Base-by-base conservation (phyloP, 1,140 invertebrate genomes). In the Bombus waltoni region DNA sequence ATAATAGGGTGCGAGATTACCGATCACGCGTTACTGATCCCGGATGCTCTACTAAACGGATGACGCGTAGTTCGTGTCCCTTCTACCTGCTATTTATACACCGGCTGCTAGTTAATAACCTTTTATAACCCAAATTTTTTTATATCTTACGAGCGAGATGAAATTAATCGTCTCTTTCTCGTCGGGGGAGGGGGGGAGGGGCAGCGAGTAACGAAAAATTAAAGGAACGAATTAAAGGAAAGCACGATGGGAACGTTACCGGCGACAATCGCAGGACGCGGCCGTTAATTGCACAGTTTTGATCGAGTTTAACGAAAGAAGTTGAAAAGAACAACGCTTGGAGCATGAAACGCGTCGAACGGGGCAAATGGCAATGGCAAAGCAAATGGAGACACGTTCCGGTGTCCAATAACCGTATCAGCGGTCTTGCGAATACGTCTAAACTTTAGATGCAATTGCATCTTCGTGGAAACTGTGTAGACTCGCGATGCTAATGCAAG, bases 1-100 rank as follows among this genome's bases (percentile, higher is more conserved):
- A 85, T 62, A 80, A 85, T 32, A 47, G 83, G 76, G 76, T 80
- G 70, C 83, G 44, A 85, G 78, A 85, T 71, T 78, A 78, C 47
- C 65, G 82, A 84, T 81, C 83, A 85, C 83, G 83, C 77, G 44
- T 85, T 85, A 81, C 83, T 81, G 83, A 85, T 85, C 83, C 77
- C 83, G 78, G 78, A 85, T 74, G 83, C 83, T 85, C 83, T 44
- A 85, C 53, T 85, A 81, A 85, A 85, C 83, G 83, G 57, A 66
- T 74, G 78, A 85, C 83, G 83, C 70, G 83, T 59, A 71, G 59
- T 66, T 72, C 78, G 78, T 85, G 59, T 44, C 78, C 71, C 57
- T 81, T 81, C 57, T 32, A 44, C 13, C 18, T 13, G 53, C 40
- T 81, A 81, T 85, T 85, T 81, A 85, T 85, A 81, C 53, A 10